Conservation (phyloP, 2,797 vertebrate genomes). For the Sebastes steindachneri region DNA sequence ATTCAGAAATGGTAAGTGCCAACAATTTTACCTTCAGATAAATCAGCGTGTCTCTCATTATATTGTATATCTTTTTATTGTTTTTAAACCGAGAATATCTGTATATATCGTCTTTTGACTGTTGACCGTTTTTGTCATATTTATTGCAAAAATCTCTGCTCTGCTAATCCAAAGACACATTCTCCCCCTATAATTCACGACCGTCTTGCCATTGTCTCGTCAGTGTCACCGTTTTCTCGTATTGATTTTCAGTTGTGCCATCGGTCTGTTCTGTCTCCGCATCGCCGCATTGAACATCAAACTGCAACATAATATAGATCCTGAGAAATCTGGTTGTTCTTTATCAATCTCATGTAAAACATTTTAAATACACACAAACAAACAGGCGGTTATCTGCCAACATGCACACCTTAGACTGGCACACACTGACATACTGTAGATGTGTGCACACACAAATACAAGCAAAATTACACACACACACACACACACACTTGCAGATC, state of each 20-base stretch:
- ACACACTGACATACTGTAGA: slow-evolving; percentile 15
- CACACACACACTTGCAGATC: slow-evolving; percentile 19
- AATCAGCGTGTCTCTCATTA: background rate
- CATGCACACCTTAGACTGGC: background rate
- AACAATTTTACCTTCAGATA: slow-evolving; percentile 50
- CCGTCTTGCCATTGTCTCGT: slow-evolving; percentile 7
- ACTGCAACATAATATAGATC: background rate
- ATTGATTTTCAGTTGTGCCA: slow-evolving; percentile 53
- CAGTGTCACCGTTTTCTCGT: slow-evolving; percentile 36
- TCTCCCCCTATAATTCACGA: background rate
- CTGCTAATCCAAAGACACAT: background rate
- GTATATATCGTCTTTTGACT: background rate
- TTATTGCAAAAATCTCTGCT: background rate
- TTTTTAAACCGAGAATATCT: background rate
- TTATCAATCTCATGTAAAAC: background rate
- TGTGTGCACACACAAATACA: slow-evolving; percentile 5
- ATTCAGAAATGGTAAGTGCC: slow-evolving; percentile 77
- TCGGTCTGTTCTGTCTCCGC: slow-evolving; percentile 18
- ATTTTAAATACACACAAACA: background rate
- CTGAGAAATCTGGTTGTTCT: slow-evolving; percentile 7
- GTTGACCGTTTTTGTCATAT: background rate
- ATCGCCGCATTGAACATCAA: slow-evolving; percentile 4
- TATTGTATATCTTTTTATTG: background rate
- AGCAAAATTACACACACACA: background rate
- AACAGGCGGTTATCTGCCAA: background rate